Evolutionary conservation across 2,113 vertebrate genomes (phyloP).

Genomic region (Cyrtonyx montezumae): DNA sequence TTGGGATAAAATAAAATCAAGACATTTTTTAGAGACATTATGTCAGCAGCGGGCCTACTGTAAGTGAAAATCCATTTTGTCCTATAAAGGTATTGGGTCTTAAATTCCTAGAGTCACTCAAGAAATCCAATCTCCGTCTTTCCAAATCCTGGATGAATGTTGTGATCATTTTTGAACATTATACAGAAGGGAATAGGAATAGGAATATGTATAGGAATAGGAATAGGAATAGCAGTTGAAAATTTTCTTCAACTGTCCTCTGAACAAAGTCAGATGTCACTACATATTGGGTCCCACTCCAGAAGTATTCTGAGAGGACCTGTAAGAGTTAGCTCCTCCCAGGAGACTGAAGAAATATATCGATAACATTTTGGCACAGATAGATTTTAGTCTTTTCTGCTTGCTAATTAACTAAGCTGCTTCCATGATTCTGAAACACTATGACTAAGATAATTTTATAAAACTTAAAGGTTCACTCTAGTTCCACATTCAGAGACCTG

Average conservation of each 20-base stretch:
- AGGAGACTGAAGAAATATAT: neutral
- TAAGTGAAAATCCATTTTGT: neutral
- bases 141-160: neutral
- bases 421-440: neutral
- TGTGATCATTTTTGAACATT: neutral
- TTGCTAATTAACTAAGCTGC: neutral
- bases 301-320: neutral
- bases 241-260: neutral
- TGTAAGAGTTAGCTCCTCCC: neutral
- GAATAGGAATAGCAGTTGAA: no score
- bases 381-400: neutral
- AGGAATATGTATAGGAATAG: fast-evolving
- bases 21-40: neutral
- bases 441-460: neutral
- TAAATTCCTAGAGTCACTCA: neutral
- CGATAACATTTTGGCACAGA: neutral
- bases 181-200: neutral
- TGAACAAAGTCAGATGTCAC: neutral
- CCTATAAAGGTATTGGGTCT: neutral
- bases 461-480: neutral
- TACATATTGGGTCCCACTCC: neutral
- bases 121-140: neutral
- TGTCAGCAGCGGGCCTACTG: neutral
- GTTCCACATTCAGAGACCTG: neutral
- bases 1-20: neutral